Conservation (phyloP, 2,888 invertebrate genomes). For the Hirudinaria manillensis region DNA sequence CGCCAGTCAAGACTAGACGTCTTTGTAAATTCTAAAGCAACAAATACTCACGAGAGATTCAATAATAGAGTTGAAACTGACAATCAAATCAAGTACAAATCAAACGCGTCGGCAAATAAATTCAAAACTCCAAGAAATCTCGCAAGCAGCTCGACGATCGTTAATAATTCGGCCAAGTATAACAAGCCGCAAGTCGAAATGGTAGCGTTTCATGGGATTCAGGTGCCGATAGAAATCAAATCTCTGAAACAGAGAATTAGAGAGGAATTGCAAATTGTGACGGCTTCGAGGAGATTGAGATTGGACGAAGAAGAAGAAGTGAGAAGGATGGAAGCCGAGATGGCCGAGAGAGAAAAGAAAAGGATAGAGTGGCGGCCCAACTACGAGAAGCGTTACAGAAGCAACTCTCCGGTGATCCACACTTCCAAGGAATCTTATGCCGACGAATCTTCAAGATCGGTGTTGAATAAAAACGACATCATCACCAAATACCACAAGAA, state of each 20-base stretch:
- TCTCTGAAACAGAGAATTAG: slow-evolving; percentile 53
- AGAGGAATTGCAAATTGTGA: slow-evolving; percentile 56
- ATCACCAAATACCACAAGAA: slow-evolving; percentile 5
- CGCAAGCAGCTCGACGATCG: background rate
- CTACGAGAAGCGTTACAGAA: background rate
- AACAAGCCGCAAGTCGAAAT: slow-evolving; percentile 32
- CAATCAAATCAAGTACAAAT: background rate
- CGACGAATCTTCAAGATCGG: background rate
- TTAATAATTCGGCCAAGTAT: slow-evolving; percentile 8
- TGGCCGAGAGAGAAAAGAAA: slow-evolving; percentile 38
- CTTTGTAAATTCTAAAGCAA: slow-evolving; percentile 20
- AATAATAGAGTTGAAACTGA: background rate
- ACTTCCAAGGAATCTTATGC: background rate
- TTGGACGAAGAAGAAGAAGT: slow-evolving; percentile 56
- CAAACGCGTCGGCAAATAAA: background rate
- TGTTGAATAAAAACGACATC: slow-evolving; percentile 5
- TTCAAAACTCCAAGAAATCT: background rate
- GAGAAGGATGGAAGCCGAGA: slow-evolving; percentile 46
- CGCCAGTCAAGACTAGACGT: slow-evolving; percentile 25
- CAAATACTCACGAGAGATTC: background rate
- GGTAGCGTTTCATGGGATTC: slow-evolving; percentile 49
- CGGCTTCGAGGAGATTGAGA: slow-evolving; percentile 51
- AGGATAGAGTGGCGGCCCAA: slow-evolving; percentile 18
- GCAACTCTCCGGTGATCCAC: background rate
- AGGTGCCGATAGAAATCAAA: slow-evolving; percentile 51